These are phyloP conservation scores for Sarcophilus harrisii DNA, from an alignment of 2,797 vertebrate species.

Conservation along the genomic window DNA sequence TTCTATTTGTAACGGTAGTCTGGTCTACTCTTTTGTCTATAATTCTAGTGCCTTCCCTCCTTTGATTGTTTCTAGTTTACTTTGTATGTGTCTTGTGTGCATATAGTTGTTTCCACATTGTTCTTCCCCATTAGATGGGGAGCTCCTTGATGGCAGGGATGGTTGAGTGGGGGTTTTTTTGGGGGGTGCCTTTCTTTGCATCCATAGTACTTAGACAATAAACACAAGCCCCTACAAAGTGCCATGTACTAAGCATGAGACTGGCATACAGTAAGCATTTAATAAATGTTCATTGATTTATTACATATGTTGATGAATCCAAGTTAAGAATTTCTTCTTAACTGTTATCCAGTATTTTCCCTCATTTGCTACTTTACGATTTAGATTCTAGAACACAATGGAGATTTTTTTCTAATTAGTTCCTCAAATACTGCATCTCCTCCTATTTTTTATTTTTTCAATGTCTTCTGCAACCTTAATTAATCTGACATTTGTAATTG, in stretches of 20 bases:
- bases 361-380: not conserved
- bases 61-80: not conserved
- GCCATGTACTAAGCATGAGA: not conserved
- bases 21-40: not conserved
- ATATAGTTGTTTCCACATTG: not conserved
- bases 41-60: not conserved
- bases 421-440: not conserved
- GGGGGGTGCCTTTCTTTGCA: not conserved
- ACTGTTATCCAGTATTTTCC: not conserved
- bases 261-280: not conserved
- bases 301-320: not conserved
- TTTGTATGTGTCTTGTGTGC: not conserved
- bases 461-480: not conserved
- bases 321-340: not conserved
- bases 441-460: not conserved
- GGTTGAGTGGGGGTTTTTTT: not conserved
- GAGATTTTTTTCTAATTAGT: not conserved
- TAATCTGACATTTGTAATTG: not conserved
- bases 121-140: not conserved
- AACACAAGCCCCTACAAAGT: not conserved
- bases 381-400: not conserved
- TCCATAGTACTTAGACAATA: not conserved
- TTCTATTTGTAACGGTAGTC: not conserved
- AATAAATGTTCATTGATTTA: not conserved
- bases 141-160: not conserved